Conservation (phyloP, 2,888 invertebrate species). For the Drosophila planitibia region DNA sequence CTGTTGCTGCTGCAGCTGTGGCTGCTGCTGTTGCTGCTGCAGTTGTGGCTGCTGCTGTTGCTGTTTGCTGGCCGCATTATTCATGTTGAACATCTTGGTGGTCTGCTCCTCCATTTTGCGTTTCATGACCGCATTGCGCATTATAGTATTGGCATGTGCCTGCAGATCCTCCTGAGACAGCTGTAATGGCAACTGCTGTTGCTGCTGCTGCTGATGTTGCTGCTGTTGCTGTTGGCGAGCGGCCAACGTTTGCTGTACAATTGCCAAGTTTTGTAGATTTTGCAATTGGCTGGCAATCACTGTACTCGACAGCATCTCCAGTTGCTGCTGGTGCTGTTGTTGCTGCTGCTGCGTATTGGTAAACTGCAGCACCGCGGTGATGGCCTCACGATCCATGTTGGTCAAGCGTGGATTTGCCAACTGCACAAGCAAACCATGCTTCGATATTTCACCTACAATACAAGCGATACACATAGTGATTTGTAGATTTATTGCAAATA, state of each 20-base stretch:
- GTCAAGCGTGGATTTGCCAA: constrained; percentile 82
- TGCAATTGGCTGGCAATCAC: constrained; percentile 83
- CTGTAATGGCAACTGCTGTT: constrained; percentile 20
- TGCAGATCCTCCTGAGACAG: constrained; percentile 83
- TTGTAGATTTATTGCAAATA: not conserved
- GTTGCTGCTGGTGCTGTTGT: constrained; percentile 81
- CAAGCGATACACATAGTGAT: not conserved
- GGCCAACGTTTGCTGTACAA: constrained; percentile 81
- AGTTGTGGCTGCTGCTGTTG: constrained; percentile 30
- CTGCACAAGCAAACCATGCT: constrained; percentile 83
- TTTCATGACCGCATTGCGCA: constrained; percentile 84
- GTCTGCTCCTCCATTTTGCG: constrained; percentile 83
- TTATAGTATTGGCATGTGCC: constrained; percentile 83
- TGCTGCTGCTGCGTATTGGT: constrained; percentile 83
- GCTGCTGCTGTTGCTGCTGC: not conserved
- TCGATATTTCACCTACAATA: constrained; percentile 82
- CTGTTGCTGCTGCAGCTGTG: constrained; percentile 24
- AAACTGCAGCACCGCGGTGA: constrained; percentile 83
- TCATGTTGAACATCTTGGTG: constrained; percentile 78
- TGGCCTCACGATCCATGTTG: constrained; percentile 83
- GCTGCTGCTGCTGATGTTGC: constrained; percentile 53
- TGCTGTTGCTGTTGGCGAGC: constrained; percentile 75
- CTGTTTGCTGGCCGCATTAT: constrained; percentile 60
- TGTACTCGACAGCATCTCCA: constrained; percentile 80
- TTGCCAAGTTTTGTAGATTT: constrained; percentile 83